phyloP scores from a whole-genome alignment of 2,888 invertebrate species.

The Mythimna impura region DNA sequence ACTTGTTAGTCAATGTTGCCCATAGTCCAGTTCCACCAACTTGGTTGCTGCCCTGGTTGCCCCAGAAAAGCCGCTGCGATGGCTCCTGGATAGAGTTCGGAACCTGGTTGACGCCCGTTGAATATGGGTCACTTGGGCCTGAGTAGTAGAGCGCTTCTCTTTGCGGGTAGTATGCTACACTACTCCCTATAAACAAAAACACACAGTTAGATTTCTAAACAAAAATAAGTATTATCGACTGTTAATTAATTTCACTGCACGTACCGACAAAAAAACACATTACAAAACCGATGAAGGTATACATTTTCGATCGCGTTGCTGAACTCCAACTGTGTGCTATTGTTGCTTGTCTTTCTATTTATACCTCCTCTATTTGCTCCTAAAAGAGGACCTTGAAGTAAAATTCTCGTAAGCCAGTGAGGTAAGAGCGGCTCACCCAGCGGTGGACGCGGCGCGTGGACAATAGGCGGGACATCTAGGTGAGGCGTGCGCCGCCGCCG shows the following conservation, averaged over 20 bases:
- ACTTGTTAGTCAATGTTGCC: conserved; percentile 85
- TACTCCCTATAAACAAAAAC: conserved; percentile 79
- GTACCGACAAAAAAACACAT: conserved; percentile 85
- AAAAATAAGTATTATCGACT: conserved; percentile 42
- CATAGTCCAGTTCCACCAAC: conserved; percentile 86
- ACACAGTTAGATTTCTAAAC: conserved; percentile 29
- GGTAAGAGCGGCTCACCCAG: conserved; percentile 89
- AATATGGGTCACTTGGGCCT: conserved; percentile 81
- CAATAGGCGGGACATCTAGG: conserved; percentile 90
- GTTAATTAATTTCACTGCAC: conserved; percentile 74
- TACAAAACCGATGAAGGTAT: conserved; percentile 80
- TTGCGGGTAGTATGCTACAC: conserved; percentile 81
- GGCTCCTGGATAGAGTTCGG: conserved; percentile 76
- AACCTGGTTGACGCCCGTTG: conserved; percentile 71
- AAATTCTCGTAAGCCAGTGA: conserved; percentile 90
- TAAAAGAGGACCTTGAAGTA: conserved; percentile 89
- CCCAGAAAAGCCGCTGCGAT: conserved; percentile 85
- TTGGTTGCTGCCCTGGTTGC: conserved; percentile 83
- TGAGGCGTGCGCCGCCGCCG: conserved; percentile 83
- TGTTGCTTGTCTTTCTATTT: conserved; percentile 87
- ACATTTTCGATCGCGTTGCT: conserved; percentile 85
- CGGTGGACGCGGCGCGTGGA: conserved; percentile 80
- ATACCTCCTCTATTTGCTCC: conserved; percentile 89
- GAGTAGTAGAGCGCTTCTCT: conserved; percentile 81
- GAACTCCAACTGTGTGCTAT: conserved; percentile 84